Conservation (phyloP, 2,888 invertebrate genomes). For the Pristionchus entomophagus region DNA sequence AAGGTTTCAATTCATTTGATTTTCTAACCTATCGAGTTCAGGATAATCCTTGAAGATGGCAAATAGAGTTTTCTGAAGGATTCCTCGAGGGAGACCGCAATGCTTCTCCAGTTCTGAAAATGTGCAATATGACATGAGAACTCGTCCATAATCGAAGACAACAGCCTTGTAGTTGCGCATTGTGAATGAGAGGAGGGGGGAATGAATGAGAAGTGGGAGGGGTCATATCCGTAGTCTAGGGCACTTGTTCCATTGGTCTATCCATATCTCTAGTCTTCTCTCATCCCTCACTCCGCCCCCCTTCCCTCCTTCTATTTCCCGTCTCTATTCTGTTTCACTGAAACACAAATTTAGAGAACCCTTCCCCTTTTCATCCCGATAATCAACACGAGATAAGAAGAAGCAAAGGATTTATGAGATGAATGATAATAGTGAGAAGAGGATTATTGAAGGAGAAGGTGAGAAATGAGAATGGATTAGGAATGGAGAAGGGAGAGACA, state of each 20-base stretch:
- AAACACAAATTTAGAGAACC: slow-evolving; percentile 12
- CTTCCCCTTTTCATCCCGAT: neutral
- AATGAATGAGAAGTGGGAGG: slow-evolving; percentile 27
- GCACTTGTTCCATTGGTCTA: slow-evolving; percentile 6
- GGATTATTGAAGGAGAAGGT: neutral
- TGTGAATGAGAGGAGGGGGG: neutral
- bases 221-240: neutral
- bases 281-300: neutral
- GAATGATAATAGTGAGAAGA: slow-evolving; percentile 10
- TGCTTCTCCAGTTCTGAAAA: neutral
- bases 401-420: neutral
- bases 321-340: slow-evolving; percentile 21
- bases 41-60: slow-evolving; percentile 17
- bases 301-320: neutral
- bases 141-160: slow-evolving; percentile 47
- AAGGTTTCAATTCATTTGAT: neutral
- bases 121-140: slow-evolving; percentile 29
- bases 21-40: slow-evolving; percentile 1
- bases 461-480: neutral
- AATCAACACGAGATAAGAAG: slow-evolving; percentile 15
- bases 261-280: slow-evolving; percentile 39
- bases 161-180: slow-evolving; percentile 42
- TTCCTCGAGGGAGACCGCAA: neutral
- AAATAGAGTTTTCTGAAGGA: slow-evolving; percentile 16
- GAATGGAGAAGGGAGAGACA: neutral